Base-by-base conservation (phyloP, 2,888 invertebrate species). In the Eumerus sabulonum region DNA sequence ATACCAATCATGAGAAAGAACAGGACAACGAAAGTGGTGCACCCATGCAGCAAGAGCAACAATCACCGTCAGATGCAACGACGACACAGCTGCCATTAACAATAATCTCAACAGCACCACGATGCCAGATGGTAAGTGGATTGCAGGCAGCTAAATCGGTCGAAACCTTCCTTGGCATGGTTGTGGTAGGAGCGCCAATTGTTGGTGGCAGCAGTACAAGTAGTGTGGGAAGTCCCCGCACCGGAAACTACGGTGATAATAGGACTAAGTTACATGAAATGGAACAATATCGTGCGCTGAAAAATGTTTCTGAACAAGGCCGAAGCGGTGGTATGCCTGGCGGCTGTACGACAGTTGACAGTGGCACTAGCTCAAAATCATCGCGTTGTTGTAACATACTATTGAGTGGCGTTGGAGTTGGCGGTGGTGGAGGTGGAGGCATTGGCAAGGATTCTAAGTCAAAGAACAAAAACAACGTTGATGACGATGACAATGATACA, bases 1-100 rank as follows among this genome's bases (percentile, higher is more conserved):
- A 89, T 82, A 85, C 88, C 16, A 88, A 85, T 70, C 89, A 89
- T 63, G 88, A 88, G 77, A 86, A 87, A 73, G 89, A 89, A 76
- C 86, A 88, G 67, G 88, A 88, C 81, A 87, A 86, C 82, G 88
- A 88, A 72, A 86, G 87, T 72, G 83, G 85, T 35, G 84, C 86
- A 60, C 83, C 85, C 51, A 82, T 85, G 27, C 27, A 27, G 27
- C 27, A 27, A 27, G 3, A 27, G 7, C 76, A 84, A 64, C 79
- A 82, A 57, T 82, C 84, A 17, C 66, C 84, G 62, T 72, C 84
- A 62, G 82, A 85, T 71, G 74, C 83, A 45, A 74, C 82, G 54
- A 60, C 79, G 47, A 56, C 84, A 17, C 87, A 87, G 70, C 84
- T 87, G 84, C 87, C 87, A 81, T 84, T 88, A 84, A 87, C 87